Base-by-base conservation (phyloP, 2,888 invertebrate genomes). In the Perithous albicinctus region DNA sequence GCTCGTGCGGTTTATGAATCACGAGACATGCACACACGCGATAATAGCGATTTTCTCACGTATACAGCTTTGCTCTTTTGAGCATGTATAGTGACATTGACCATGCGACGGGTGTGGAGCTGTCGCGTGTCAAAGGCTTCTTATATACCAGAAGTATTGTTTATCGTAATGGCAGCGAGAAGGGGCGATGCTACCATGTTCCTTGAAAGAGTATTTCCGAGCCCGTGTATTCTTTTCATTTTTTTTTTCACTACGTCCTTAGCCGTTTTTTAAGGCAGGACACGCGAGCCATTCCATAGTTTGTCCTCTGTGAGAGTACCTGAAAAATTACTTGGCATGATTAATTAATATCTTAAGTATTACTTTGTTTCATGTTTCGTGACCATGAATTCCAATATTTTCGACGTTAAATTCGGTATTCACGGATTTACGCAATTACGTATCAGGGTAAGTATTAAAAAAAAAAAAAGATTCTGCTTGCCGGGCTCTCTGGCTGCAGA, bases 1-100 rank as follows among this genome's bases (percentile, higher is more conserved):
- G 59, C 8, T 54, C 29, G 43, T 15, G 59, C 35, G 23, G 41
- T 51, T 2, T 35, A 59, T 76, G 66, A 76, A 67, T 76, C 75
- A 76, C 59, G 67, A 66, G 32, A 10, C 20, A 64, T 32, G 15
- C 23, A 26, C 20, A 64, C 43, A 23, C 23, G 43, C 4, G 67
- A 18, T 63, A 63, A 51, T 35, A 43, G 43, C 46, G 43, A 59
- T 23, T 32, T 59, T 59, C 18, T 56, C 26, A 56, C 59, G 59
- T n/a, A n/a, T n/a, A n/a, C n/a, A 32, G 59, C 32, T 35, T 18
- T 7, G 15, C 8, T n/a, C 26, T 56, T 32, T 56, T 32, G 6
- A 56, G n/a, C 5, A 8, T 51, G n/a, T 3, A 8, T 51, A 3
- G 2, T n/a, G 32, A 15, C 59, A 59, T 59, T 59, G 32, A 59